phyloP scores from a whole-genome alignment of 2,888 invertebrate genomes.

The Thecocarcelia acutangulata region DNA sequence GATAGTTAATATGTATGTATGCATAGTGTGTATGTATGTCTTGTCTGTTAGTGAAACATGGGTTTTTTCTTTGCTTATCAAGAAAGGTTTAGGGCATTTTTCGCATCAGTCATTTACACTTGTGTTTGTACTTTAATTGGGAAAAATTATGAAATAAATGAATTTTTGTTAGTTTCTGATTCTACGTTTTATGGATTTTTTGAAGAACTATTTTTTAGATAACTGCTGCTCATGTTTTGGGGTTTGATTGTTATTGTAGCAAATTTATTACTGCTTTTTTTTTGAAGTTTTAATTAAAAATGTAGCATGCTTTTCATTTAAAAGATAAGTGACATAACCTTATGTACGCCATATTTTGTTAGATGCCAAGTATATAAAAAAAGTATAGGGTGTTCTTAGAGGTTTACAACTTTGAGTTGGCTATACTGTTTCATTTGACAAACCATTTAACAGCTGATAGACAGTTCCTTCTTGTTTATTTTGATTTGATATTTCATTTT shows the following conservation, averaged over 20 bases:
- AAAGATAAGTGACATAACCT: too few relatives aligned
- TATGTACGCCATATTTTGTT: too few relatives aligned
- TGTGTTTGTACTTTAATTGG: slow-evolving; percentile 59
- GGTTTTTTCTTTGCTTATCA: neutral
- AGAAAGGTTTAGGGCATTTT: slow-evolving; percentile 44
- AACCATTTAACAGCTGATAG: too few relatives aligned
- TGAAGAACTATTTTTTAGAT: neutral
- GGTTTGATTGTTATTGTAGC: slow-evolving; percentile 6
- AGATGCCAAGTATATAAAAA: too few relatives aligned
- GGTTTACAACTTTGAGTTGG: too few relatives aligned
- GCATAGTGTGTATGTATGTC: neutral
- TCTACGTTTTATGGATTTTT: neutral
- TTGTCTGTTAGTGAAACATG: slow-evolving; percentile 1
- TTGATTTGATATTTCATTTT: too few relatives aligned
- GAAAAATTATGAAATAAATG: slow-evolving; percentile 10
- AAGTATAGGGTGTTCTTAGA: too few relatives aligned
- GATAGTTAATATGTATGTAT: slow-evolving; percentile 19
- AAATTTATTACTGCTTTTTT: neutral
- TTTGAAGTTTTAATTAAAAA: slow-evolving; percentile 27
- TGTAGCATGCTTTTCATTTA: neutral
- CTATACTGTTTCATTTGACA: too few relatives aligned
- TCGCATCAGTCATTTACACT: slow-evolving; percentile 64
- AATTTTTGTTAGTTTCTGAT: neutral
- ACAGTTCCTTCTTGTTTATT: too few relatives aligned
- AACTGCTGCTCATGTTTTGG: neutral